These are phyloP conservation scores for Ennomos quercinarius DNA, from an alignment of 2,888 invertebrate species.

Conservation along the genomic window DNA sequence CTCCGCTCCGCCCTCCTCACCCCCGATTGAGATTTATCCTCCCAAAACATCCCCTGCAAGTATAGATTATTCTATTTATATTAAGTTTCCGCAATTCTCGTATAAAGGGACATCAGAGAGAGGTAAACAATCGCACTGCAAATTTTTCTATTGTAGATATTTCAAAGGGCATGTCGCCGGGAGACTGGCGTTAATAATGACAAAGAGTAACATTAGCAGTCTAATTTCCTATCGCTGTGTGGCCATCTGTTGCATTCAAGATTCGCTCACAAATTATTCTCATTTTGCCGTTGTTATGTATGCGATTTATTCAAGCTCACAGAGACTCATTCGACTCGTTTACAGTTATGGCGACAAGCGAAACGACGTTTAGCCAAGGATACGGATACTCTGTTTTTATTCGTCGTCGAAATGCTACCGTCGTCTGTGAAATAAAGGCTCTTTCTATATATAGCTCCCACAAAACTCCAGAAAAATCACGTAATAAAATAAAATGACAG, in stretches of 20 bases:
- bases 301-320: constrained; percentile 39
- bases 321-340: constrained; percentile 41
- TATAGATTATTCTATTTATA: constrained; percentile 84
- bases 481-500: constrained; percentile 68
- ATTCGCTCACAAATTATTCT: constrained; percentile 40
- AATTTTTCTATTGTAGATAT: constrained; percentile 75
- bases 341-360: constrained; percentile 45
- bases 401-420: constrained; percentile 49
- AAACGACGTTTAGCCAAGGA: constrained; percentile 37
- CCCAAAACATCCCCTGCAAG: constrained; percentile 78
- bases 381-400: constrained; percentile 46
- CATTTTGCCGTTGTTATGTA: constrained; percentile 34
- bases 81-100: constrained; percentile 83
- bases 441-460: constrained; percentile 56
- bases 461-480: constrained; percentile 57
- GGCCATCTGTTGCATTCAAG: constrained; percentile 70
- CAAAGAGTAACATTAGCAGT: constrained; percentile 70
- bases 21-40: constrained; percentile 83
- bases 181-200: constrained; percentile 73
- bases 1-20: constrained; percentile 66
- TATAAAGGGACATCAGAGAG: constrained; percentile 72
- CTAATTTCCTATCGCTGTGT: constrained; percentile 60
- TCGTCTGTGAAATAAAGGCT: constrained; percentile 49
- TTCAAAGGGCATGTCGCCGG: constrained; percentile 68
- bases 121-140: constrained; percentile 67